Percentiles rank a stretch among this genome's conserved stretches.
phyloP scores from a whole-genome alignment of 1,140 invertebrate genomes.

The Diabrotica virgifera region DNA sequence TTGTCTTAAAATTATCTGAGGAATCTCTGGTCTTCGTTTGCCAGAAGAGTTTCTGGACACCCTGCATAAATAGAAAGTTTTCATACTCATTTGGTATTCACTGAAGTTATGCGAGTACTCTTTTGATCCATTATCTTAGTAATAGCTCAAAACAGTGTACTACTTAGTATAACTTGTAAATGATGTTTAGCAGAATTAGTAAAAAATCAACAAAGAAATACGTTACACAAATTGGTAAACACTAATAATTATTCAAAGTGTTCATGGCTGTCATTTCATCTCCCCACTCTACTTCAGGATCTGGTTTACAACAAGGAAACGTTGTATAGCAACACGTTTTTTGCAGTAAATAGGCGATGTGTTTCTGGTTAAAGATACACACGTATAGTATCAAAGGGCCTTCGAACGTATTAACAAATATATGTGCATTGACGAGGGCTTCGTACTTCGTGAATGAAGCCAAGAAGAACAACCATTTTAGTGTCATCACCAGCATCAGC shows the following conservation, averaged over 20 bases:
- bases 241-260: constrained; percentile 24
- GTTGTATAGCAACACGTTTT: constrained; percentile 72
- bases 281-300: constrained; percentile 69
- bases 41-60: too few relatives aligned
- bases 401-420: constrained; percentile 69
- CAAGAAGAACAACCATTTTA: constrained; percentile 70
- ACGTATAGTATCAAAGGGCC: constrained; percentile 72
- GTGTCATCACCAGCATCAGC: constrained; percentile 68
- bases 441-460: constrained; percentile 70
- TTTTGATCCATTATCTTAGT: too few relatives aligned
- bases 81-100: too few relatives aligned
- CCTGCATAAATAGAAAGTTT: too few relatives aligned
- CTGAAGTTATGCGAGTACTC: too few relatives aligned
- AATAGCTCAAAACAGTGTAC: too few relatives aligned
- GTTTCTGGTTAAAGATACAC: constrained; percentile 70
- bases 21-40: too few relatives aligned
- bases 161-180: too few relatives aligned
- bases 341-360: constrained; percentile 70
- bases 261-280: constrained; percentile 84
- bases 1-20: too few relatives aligned
- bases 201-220: background rate
- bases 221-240: background rate
- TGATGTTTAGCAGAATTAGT: too few relatives aligned
- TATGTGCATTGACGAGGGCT: constrained; percentile 67
- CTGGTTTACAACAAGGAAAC: constrained; percentile 54